Evolutionary conservation across 2,113 vertebrate genomes (phyloP), one percentile per base, ranked within the genome.

Genomic region (Cheilinus undulatus): DNA sequence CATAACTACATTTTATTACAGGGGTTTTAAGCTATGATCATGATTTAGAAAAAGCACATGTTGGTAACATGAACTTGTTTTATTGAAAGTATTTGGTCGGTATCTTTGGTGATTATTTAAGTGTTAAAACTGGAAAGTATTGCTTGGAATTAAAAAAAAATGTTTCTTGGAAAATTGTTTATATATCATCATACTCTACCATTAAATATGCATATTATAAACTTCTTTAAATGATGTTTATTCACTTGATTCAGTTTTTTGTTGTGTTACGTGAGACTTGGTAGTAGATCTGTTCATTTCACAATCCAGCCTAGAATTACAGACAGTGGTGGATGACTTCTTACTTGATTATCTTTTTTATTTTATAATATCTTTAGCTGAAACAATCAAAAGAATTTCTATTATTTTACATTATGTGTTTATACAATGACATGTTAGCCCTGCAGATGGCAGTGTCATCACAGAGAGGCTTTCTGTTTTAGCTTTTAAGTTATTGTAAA

Each of bases 121-220:
- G 61, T 70, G 83, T 87, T 77, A 88, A 49, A 90, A 87, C 76
- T 89, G 82, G 80, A 89, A 85, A 89, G 73, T 86, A 77, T 88
- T 90, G 83, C 76, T 88, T 88, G 78, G 68, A 91, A 81, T 88
- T 73, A 34, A 34, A 34, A 34, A 82, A 85, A 89, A 76, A 42
- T 68, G 64, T 77, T 84, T 91, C 26, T 83, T 85, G 73, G 76
- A 84, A 68, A 76, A 70, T 78, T 86, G 88, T 94, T 91, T 92
- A 89, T 91, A 90, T 83, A 83, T 89, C 76, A 79, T 82, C 48
- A 76, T 75, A 88, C 32, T 80, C 45, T 84, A 78, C 49, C 70
- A 90, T 87, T 92, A 92, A 91, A 91, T 85, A 90, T 85, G 75
- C 76, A 87, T 89, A 68, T 82, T 77, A 76, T 73, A 28, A 86